Base-by-base conservation (phyloP, 2,113 vertebrate species). In the Anthoscopus minutus region DNA sequence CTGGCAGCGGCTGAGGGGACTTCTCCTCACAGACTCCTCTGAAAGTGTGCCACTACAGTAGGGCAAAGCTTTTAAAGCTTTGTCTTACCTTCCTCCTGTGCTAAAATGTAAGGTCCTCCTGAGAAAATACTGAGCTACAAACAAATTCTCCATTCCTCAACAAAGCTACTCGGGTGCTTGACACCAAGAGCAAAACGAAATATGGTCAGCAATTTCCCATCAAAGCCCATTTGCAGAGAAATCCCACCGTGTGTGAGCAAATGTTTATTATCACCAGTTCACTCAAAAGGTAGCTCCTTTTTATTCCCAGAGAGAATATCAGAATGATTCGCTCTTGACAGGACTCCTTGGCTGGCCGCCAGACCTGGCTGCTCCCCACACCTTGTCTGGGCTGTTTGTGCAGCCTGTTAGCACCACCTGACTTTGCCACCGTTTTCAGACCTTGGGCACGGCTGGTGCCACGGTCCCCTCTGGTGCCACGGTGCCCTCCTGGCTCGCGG, bases 241-340 rank as follows among this genome's bases (percentile, higher is more conserved):
- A 31, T 27, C 9, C 11, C 47, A 65, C 19, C 13, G 2, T 2
- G 80, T 17, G 30, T 25, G 9, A 61, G 57, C 62, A 57, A 76
- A 38, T 12, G 30, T 50, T 76, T 62, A 20, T 15, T 45, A 50
- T 5, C 9, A 54, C 15, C 33, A 67, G 40, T 24, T 69, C 40
- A 45, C 37, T 13, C 31, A 58, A 71, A 81, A 88, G 48, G 53
- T 50, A 37, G 30, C 72, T 93, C 86, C 35, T 15, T 57, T 92
- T 97, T 76, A 92, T 64, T 23, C 20, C 98, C 98, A 88, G 50
- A 65, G 67, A 95, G 20, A 84, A 81, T 22, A 80, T 45, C 8
- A 76, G 4, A 56, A 93, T 28, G 14, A 78, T 44, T 22, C 31
- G 28, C 25, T 54, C 48, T 13, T 11, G 8, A 7, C 0, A 0